A percentile compares a stretch with the other conserved stretches of the same genome.
These are phyloP conservation scores for Xiphorhynchus erythropygius DNA, from an alignment of 2,797 vertebrate genomes.

Conservation along the genomic window DNA sequence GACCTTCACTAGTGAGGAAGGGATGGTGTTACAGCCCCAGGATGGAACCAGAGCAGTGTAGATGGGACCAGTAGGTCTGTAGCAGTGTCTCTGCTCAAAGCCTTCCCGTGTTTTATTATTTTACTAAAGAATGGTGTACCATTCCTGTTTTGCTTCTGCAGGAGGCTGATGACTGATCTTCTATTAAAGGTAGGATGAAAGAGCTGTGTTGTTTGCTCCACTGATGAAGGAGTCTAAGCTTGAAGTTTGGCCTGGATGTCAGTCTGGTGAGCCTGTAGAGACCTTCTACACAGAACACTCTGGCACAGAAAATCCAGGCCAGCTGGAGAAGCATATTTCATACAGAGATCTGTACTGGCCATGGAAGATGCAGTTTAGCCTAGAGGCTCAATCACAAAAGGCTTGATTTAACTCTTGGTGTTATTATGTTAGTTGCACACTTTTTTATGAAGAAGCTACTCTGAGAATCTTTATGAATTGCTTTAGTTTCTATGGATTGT, in stretches of 20 bases:
- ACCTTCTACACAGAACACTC: not conserved
- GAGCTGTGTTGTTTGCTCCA: not conserved
- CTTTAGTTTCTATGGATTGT: not conserved
- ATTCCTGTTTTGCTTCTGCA: not conserved
- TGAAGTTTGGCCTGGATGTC: not conserved
- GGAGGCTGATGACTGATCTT: not conserved
- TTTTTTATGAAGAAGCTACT: not conserved
- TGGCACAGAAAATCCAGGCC: not conserved
- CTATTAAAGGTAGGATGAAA: not conserved
- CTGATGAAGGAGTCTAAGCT: not conserved
- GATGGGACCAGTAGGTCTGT: not conserved
- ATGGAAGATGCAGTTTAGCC: not conserved
- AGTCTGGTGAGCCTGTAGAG: not conserved
- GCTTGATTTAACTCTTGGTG: not conserved
- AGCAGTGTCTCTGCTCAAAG: not conserved
- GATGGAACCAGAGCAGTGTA: accelerated
- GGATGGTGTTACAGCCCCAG: not conserved
- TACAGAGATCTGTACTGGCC: not conserved
- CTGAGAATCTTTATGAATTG: not conserved
- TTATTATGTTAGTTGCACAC: not conserved
- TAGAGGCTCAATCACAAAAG: not conserved
- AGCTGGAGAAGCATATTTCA: not conserved
- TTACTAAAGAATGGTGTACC: not conserved
- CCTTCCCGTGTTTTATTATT: not conserved
- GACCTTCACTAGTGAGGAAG: not conserved